phyloP scores from a whole-genome alignment of 2,888 invertebrate species.

The Cylloceria caligata region DNA sequence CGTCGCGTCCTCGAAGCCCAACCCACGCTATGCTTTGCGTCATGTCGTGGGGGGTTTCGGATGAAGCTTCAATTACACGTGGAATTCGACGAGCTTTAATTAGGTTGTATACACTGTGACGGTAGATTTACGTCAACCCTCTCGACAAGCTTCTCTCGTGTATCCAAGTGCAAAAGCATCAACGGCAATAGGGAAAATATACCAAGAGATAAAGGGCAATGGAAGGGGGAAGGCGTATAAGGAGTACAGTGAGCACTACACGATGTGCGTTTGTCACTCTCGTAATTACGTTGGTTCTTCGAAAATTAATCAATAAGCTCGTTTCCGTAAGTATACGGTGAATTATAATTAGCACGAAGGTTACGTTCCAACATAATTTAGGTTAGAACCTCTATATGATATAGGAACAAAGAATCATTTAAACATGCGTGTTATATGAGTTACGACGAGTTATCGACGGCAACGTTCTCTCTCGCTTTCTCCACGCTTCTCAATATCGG shows the following conservation, averaged over 20 bases:
- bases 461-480: too few species aligned
- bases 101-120: conserved; percentile 70
- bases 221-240: background rate
- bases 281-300: conserved; percentile 23
- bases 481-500: conserved; percentile 27
- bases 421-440: too few species aligned
- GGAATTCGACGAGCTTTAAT: conserved; percentile 78
- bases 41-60: conserved; percentile 68
- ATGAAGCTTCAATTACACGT: conserved; percentile 76
- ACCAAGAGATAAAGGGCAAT: background rate
- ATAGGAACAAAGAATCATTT: too few species aligned
- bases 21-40: conserved; percentile 10
- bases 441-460: too few species aligned
- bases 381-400: background rate
- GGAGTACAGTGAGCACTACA: background rate
- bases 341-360: background rate
- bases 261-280: conserved; percentile 63
- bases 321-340: background rate
- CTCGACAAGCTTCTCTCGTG: conserved; percentile 27
- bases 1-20: conserved; percentile 29
- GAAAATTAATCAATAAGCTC: conserved; percentile 37
- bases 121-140: conserved; percentile 63
- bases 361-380: background rate
- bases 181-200: conserved; percentile 13
- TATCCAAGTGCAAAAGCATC: conserved; percentile 49